A percentile compares a stretch with the other conserved stretches of the same genome.
Evolutionary conservation across 2,797 vertebrate genomes (phyloP).

Genomic region (Alca torda): DNA sequence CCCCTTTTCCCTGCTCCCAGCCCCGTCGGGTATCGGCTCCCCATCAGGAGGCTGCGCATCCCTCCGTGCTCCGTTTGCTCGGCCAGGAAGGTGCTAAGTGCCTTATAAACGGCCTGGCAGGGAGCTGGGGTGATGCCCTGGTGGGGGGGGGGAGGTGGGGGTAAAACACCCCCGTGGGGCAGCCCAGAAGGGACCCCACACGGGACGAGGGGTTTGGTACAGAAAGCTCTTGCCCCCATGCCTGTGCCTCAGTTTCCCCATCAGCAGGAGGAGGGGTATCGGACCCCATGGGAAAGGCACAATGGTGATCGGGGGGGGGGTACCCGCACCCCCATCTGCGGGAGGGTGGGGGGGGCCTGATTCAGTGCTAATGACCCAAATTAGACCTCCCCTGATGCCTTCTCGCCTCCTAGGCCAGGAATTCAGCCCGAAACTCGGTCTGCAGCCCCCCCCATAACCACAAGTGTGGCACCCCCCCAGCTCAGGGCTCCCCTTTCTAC

Average conservation of each 20-base stretch:
- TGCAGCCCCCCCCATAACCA: not conserved
- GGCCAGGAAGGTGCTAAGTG: not conserved
- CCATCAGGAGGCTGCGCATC: not conserved
- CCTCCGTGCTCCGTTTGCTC: not conserved
- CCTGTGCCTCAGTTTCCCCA: not conserved
- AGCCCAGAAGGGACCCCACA: not conserved
- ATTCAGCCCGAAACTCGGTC: not conserved
- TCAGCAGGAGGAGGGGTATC: accelerated
- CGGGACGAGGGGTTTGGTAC: accelerated
- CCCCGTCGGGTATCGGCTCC: not conserved
- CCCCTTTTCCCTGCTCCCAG: too few relatives aligned
- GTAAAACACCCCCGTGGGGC: not conserved
- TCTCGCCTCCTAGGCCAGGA: not conserved
- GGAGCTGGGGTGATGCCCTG: not conserved
- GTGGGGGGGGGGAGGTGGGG: not conserved
- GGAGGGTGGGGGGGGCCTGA: not conserved
- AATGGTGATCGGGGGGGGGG: not conserved
- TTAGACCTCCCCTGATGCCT: not conserved
- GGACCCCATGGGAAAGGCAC: accelerated
- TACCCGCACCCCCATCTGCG: accelerated
- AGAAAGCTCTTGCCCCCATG: too few relatives aligned
- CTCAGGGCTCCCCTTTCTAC: not conserved
- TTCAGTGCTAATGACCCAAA: not conserved
- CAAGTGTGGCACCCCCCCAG: accelerated
- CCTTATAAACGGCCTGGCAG: not conserved